These are phyloP conservation scores for Diogma glabrata DNA, from an alignment of 2,888 invertebrate species.

Conservation along the genomic window DNA sequence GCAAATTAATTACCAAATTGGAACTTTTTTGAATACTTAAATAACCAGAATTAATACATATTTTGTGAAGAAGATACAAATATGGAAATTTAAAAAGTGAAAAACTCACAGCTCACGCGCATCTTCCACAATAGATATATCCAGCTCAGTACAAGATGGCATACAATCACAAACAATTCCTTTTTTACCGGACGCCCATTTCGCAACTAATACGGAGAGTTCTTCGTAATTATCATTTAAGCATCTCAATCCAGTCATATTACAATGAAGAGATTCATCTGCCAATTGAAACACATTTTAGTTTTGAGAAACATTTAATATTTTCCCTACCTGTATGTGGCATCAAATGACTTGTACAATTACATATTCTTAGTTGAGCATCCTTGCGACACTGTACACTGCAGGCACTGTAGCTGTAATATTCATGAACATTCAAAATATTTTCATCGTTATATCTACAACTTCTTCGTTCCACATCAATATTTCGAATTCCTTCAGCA, in stretches of 20 bases:
- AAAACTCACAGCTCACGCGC: slow-evolving; percentile 27
- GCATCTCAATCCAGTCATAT: slow-evolving; percentile 53
- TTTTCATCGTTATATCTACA: slow-evolving; percentile 61
- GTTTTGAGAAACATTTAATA: not conserved
- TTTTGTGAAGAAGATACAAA: not conserved
- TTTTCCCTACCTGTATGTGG: slow-evolving; percentile 42
- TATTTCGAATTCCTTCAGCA: slow-evolving; percentile 48
- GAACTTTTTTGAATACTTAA: no score
- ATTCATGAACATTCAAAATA: slow-evolving; percentile 44
- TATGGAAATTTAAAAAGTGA: not conserved
- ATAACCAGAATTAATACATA: no score
- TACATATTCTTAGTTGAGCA: slow-evolving; percentile 47
- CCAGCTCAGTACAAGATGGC: slow-evolving; percentile 60
- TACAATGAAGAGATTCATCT: slow-evolving; percentile 38
- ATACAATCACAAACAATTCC: slow-evolving; percentile 56
- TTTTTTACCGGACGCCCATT: slow-evolving; percentile 46
- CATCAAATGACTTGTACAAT: slow-evolving; percentile 59
- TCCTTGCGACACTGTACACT: slow-evolving; percentile 56
- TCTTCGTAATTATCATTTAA: slow-evolving; percentile 47
- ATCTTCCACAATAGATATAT: slow-evolving; percentile 48
- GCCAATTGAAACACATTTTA: not conserved
- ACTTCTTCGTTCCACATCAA: slow-evolving; percentile 50
- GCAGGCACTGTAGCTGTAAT: slow-evolving; percentile 60
- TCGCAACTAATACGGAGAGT: slow-evolving; percentile 51
- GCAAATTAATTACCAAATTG: no score